phyloP scores from a whole-genome alignment of 2,888 invertebrate genomes.

The Ormyrus rosae region DNA sequence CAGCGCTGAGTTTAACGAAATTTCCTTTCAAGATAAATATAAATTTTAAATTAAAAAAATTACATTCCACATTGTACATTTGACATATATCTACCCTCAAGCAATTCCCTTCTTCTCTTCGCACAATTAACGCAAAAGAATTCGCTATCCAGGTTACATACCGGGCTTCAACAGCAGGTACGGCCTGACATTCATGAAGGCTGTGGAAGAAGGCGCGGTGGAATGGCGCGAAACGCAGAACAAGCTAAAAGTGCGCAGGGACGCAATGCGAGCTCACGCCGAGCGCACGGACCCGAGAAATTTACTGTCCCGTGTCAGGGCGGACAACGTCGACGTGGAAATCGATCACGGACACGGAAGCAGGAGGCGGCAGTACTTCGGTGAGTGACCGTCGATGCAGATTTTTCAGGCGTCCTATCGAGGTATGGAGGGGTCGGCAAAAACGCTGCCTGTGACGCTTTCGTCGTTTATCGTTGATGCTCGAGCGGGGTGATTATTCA shows the following conservation, averaged over 20 bases:
- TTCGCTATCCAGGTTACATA: constrained; percentile 77
- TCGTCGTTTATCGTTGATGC: no score
- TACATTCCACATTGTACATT: neutral
- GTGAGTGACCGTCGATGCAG: constrained; percentile 58
- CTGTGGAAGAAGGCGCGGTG: constrained; percentile 78
- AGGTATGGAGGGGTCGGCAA: no score
- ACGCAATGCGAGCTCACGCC: constrained; percentile 66
- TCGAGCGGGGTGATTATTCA: no score
- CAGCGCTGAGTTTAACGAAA: no score
- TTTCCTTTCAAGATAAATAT: no score
- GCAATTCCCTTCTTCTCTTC: no score
- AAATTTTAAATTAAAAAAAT: no score
- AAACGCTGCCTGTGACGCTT: no score
- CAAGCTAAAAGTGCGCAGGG: constrained; percentile 66
- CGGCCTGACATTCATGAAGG: constrained; percentile 76
- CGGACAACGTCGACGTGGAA: constrained; percentile 67
- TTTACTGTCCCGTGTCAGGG: constrained; percentile 66
- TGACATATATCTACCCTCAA: no score
- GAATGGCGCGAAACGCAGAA: constrained; percentile 77
- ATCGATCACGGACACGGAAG: constrained; percentile 65
- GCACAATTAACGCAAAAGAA: no score
- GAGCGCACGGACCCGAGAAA: constrained; percentile 67
- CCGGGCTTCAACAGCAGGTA: constrained; percentile 83
- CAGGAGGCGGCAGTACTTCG: constrained; percentile 64
- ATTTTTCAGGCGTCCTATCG: no score